Evolutionary conservation across 2,113 vertebrate species (phyloP).

Genomic region (Poicephalus gulielmi): DNA sequence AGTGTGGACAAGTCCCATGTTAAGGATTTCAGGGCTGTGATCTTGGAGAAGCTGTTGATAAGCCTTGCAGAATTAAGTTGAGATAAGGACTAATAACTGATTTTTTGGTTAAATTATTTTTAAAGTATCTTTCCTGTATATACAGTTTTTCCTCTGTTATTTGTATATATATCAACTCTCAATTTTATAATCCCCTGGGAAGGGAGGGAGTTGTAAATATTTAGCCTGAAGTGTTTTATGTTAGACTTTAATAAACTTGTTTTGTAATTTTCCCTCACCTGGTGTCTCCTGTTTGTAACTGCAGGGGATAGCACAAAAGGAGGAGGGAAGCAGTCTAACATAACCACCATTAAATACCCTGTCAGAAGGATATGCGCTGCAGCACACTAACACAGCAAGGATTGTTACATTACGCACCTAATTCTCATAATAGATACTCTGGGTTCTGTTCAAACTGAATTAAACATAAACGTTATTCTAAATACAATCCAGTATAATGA

Average conservation of each 20-base stretch:
- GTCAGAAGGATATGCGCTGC: rapidly evolving
- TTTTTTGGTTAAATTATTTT: conserved; percentile 59
- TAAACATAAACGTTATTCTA: neutral
- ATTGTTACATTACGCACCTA: neutral
- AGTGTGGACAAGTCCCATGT: neutral
- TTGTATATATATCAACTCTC: conserved; percentile 60
- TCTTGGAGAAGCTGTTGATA: neutral
- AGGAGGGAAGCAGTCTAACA: neutral
- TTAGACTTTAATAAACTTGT: conserved; percentile 73
- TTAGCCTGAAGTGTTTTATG: conserved; percentile 63
- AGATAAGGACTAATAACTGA: conserved; percentile 27
- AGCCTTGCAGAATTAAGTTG: conserved; percentile 28
- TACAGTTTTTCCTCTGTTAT: conserved; percentile 27
- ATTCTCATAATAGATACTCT: neutral
- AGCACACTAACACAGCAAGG: no score
- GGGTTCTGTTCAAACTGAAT: neutral
- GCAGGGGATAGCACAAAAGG: neutral
- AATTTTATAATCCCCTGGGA: conserved; percentile 52
- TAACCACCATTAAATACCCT: neutral
- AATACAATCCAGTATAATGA: neutral
- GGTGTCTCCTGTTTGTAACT: conserved; percentile 6
- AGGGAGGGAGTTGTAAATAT: conserved; percentile 57
- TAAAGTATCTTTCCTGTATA: conserved; percentile 50
- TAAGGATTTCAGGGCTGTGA: conserved; percentile 20
- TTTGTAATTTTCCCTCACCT: conserved; percentile 67